Conservation (phyloP, 2,888 invertebrate genomes). For the Luperina nickerlii region DNA sequence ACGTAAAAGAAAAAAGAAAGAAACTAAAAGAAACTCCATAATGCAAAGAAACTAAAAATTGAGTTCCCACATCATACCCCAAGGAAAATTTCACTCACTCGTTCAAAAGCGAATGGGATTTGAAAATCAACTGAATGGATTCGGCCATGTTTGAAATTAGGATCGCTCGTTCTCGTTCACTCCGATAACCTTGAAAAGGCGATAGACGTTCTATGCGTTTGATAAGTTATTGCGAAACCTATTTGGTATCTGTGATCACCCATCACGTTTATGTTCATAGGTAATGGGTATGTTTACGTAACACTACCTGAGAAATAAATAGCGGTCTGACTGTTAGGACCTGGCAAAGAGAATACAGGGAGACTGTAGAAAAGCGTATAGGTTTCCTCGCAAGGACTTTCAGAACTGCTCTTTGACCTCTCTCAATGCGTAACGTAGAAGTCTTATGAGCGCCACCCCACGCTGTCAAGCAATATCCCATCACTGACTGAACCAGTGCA, state of each 20-base stretch:
- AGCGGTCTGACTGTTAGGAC: too few species aligned
- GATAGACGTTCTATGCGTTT: neutral
- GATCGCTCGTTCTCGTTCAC: constrained; percentile 31
- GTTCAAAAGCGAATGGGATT: constrained; percentile 37
- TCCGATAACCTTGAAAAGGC: constrained; percentile 20
- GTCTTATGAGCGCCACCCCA: too few species aligned
- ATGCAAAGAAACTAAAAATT: constrained; percentile 15
- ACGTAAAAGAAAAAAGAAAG: too few species aligned
- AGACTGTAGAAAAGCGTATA: too few species aligned
- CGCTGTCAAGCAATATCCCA: too few species aligned
- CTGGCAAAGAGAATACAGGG: too few species aligned
- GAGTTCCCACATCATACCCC: constrained; percentile 1
- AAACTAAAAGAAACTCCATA: constrained; percentile 6
- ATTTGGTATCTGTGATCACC: neutral
- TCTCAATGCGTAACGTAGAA: too few species aligned
- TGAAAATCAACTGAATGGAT: constrained; percentile 39
- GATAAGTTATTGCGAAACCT: neutral
- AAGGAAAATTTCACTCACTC: constrained; percentile 51
- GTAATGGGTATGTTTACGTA: too few species aligned
- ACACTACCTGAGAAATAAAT: too few species aligned
- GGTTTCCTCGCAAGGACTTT: too few species aligned
- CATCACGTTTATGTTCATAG: neutral
- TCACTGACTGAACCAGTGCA: too few species aligned
- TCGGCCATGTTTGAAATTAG: constrained; percentile 54
- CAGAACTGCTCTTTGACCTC: too few species aligned